Percentiles rank a stretch among this genome's conserved stretches.
Evolutionary conservation across 2,113 vertebrate genomes (phyloP).

Genomic region (Mesembrinibis cayennensis): DNA sequence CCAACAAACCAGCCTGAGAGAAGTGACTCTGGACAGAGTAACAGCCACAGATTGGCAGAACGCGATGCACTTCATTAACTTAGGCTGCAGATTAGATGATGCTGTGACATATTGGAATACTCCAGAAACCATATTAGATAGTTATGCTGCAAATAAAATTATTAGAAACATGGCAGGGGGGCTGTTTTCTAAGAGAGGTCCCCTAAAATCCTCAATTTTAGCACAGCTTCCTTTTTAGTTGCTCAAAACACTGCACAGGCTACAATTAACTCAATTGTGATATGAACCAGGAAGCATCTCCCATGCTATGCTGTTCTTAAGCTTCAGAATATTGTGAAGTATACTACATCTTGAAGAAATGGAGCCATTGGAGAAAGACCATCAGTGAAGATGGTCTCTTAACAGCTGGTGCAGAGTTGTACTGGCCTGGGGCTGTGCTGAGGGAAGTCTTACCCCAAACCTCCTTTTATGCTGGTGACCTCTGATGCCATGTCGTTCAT

Average conservation of each 20-base stretch:
- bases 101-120: background rate
- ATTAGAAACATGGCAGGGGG: background rate
- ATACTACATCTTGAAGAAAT: background rate
- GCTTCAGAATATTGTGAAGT: background rate
- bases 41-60: background rate
- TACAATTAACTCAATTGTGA: background rate
- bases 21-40: background rate
- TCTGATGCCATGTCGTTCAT: background rate
- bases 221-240: background rate
- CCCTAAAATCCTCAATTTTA: background rate
- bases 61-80: background rate
- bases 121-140: background rate
- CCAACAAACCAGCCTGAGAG: background rate
- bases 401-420: background rate
- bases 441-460: background rate
- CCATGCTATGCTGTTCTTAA: background rate
- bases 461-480: background rate
- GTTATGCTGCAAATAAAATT: background rate
- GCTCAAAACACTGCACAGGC: background rate
- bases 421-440: background rate
- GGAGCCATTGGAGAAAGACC: background rate
- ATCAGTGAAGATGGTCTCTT: background rate
- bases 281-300: background rate
- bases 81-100: conserved; percentile 2
- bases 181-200: background rate